Evolutionary conservation across 2,797 vertebrate species (phyloP).

Genomic region (Spinibarbus caldwelli): DNA sequence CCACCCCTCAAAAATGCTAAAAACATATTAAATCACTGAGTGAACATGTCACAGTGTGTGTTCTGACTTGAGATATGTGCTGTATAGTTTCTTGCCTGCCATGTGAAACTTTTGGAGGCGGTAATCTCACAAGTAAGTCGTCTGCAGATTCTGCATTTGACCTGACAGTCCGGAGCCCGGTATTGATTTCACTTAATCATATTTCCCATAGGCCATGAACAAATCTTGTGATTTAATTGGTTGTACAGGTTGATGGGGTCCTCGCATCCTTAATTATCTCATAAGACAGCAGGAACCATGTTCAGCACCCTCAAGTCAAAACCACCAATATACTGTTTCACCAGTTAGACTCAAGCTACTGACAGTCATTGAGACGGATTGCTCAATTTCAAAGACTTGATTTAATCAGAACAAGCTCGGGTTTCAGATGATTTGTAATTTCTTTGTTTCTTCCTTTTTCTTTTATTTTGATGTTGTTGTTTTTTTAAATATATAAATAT

Average conservation of each 20-base stretch:
- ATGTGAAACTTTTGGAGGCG: conserved; percentile 7
- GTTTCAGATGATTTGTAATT: conserved; percentile 40
- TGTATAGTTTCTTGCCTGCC: neutral
- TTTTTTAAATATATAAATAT: conserved; percentile 17
- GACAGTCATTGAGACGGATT: conserved; percentile 19
- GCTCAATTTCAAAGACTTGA: conserved; percentile 35
- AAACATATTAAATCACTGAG: neutral
- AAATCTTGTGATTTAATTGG: conserved; percentile 34
- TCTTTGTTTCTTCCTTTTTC: conserved; percentile 38
- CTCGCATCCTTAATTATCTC: conserved; percentile 11
- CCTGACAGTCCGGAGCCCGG: neutral
- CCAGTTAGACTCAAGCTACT: conserved; percentile 30
- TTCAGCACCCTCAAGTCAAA: conserved; percentile 43
- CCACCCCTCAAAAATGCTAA: conserved; percentile 35
- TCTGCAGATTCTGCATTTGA: conserved; percentile 42
- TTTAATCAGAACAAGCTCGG: conserved; percentile 31
- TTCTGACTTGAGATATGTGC: conserved; percentile 46
- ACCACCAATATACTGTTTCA: conserved; percentile 32
- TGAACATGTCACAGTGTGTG: conserved; percentile 10
- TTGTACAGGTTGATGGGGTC: conserved; percentile 24
- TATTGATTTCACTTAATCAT: conserved; percentile 31
- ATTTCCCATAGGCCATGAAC: conserved; percentile 34
- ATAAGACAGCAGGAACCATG: neutral
- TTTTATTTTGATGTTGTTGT: no score
- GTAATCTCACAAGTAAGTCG: neutral